phyloP scores from a whole-genome alignment of 2,888 invertebrate genomes.

The Tetheella fluctuosa region DNA sequence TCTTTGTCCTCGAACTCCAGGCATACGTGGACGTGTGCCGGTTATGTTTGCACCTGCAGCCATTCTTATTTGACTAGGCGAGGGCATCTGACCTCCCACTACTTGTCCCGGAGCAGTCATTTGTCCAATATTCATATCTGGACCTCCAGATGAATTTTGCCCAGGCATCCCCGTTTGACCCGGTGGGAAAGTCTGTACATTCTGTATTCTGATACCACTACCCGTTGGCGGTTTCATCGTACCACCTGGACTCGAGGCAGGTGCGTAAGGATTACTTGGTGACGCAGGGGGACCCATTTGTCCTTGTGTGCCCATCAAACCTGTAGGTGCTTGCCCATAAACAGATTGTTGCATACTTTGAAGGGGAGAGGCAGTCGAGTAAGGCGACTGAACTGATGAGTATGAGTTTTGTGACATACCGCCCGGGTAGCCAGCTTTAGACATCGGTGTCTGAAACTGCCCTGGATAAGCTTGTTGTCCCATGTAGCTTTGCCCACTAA shows the following conservation, averaged over 20 bases:
- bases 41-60: constrained; percentile 62
- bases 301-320: constrained; percentile 45
- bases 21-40: constrained; percentile 66
- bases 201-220: constrained; percentile 69
- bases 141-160: constrained; percentile 32
- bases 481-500: constrained; percentile 62
- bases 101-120: constrained; percentile 48
- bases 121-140: constrained; percentile 36
- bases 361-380: constrained; percentile 66
- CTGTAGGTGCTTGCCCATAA: constrained; percentile 56
- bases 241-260: constrained; percentile 64
- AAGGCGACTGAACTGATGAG: constrained; percentile 58
- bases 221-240: constrained; percentile 59
- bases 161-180: constrained; percentile 56
- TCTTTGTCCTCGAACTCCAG: constrained; percentile 58
- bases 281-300: constrained; percentile 58
- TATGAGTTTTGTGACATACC: constrained; percentile 53
- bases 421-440: constrained; percentile 64
- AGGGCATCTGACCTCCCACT: constrained; percentile 60
- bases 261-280: constrained; percentile 54
- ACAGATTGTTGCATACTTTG: constrained; percentile 78
- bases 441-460: constrained; percentile 62
- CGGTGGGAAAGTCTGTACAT: constrained; percentile 73
- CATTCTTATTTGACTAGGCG: constrained; percentile 70
- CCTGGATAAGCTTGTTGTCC: constrained; percentile 56